Evolutionary conservation across 1,140 invertebrate genomes (phyloP), one percentile per base, ranked within the genome.

Genomic region (Ctenoplectra terminalis): DNA sequence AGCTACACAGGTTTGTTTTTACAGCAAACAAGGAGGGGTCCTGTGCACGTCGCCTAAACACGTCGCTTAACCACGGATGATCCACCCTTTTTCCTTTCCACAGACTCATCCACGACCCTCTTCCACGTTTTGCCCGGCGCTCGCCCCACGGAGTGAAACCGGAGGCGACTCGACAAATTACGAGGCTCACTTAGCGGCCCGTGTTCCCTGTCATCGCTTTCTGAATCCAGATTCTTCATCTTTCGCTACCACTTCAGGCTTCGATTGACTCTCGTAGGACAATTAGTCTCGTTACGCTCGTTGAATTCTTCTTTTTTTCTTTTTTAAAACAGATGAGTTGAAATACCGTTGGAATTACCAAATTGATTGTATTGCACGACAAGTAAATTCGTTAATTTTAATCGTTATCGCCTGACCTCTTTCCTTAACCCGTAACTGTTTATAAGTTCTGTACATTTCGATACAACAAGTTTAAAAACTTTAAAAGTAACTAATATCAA

Each of bases 111-210:
- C 40, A 29, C 13, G n/a, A 75, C 31, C 26, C 56, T 26, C 43
- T 58, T 5, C 31, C 56, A 31, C n/a, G n/a, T 31, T 73, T 56
- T 58, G 34, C 31, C 56, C 40, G 9, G 34, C 74, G 70, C 72
- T 80, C 13, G 23, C 40, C 56, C 61, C 52, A n/a, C 17, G 26
- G 58, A 56, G 46, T 85, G 87, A 77, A 88, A 88, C 77, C 76
- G 71, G 81, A 88, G 60, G 50, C 87, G 80, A 56, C 69, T 81
- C 67, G 75, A 88, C 86, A 85, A 88, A 88, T 86, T 78, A 84
- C 73, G 81, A 81, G 85, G 85, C 87, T 88, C 87, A 73, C 81
- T 88, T 86, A 88, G 29, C 48, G 17, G 76, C 71, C 77, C 60
- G 48, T 81, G 82, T 69, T 61, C n/a, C 52, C 76, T 63, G 63